phyloP scores from a whole-genome alignment of 2,113 vertebrate genomes.

The Paratilapia polleni region DNA sequence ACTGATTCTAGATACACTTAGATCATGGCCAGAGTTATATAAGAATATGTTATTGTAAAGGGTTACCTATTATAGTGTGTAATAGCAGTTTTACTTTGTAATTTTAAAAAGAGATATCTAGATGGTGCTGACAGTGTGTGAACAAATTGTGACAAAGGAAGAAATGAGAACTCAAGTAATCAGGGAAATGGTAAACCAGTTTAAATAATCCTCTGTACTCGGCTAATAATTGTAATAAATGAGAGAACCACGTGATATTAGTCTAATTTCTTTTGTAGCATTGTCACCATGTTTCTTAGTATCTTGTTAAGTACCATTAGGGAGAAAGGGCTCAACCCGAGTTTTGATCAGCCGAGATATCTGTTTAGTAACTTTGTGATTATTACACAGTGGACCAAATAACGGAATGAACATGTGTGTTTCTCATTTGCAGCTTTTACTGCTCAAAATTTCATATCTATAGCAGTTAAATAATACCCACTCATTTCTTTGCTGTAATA shows the following conservation, averaged over 20 bases:
- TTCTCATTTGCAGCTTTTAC: conserved; percentile 15
- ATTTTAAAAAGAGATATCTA: not conserved
- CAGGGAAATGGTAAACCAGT: not conserved
- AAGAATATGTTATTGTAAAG: not conserved
- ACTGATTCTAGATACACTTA: too few relatives aligned
- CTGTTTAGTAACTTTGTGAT: not conserved
- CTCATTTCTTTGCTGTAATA: conserved; percentile 10
- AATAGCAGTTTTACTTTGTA: fast-evolving
- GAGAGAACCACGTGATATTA: not conserved
- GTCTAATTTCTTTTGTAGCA: not conserved
- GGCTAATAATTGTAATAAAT: not conserved
- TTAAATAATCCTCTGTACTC: not conserved
- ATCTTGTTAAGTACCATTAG: not conserved
- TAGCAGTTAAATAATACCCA: conserved; percentile 22
- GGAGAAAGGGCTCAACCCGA: too few relatives aligned
- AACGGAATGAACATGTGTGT: not conserved
- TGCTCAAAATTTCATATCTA: not conserved
- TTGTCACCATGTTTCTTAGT: not conserved
- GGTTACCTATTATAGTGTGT: not conserved
- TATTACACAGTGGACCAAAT: not conserved
- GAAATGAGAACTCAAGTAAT: not conserved
- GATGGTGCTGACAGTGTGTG: not conserved
- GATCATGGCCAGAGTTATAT: not conserved
- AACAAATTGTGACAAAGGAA: not conserved
- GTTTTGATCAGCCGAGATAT: not conserved